phyloP scores from a whole-genome alignment of 2,113 vertebrate genomes.

The Camelus dromedarius region DNA sequence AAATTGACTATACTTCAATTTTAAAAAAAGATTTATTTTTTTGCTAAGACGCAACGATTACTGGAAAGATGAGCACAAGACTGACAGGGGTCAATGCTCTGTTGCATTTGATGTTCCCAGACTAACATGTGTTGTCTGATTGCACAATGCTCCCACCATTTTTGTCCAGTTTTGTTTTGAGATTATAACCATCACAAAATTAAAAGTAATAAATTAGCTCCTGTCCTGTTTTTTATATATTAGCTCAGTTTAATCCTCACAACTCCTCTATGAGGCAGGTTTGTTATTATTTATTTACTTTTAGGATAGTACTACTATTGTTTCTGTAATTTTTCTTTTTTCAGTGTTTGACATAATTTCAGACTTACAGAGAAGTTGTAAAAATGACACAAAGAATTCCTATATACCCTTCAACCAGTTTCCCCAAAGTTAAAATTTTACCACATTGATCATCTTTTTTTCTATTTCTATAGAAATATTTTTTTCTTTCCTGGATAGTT shows the following conservation, averaged over 20 bases:
- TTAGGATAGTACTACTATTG: not conserved
- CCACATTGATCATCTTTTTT: not conserved
- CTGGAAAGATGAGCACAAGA: not conserved
- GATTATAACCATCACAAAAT: not conserved
- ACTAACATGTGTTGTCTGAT: not conserved
- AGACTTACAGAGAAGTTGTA: not conserved
- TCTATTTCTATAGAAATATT: not conserved
- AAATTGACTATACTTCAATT: too few species aligned
- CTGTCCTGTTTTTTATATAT: not conserved
- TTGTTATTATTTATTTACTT: not conserved
- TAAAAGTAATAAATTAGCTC: not conserved
- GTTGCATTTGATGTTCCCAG: not conserved
- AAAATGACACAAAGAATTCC: not conserved
- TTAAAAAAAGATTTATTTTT: too few species aligned
- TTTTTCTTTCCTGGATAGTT: not conserved
- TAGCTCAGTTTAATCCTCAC: not conserved
- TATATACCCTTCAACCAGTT: not conserved
- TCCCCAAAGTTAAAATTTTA: not conserved
- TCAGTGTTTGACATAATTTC: not conserved
- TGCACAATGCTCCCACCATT: not conserved
- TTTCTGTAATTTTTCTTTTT: not conserved
- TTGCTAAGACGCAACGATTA: not conserved
- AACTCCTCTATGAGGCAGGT: not conserved
- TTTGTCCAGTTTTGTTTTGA: not conserved
- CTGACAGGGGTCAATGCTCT: not conserved